Evolutionary conservation across 2,888 invertebrate genomes (phyloP).

Genomic region (Falcaria lacertinaria): DNA sequence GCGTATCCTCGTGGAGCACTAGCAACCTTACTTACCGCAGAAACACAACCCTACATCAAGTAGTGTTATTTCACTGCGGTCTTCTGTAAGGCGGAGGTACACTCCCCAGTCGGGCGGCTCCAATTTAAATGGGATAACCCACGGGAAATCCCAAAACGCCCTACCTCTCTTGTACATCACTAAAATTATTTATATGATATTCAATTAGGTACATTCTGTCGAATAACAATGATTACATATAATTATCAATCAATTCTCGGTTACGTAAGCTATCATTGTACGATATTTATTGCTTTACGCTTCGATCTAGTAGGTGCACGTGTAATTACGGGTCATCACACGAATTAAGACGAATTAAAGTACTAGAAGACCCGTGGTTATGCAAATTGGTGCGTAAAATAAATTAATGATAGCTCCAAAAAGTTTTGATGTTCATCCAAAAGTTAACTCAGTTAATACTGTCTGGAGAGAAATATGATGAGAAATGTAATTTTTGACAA

Average conservation of each 20-base stretch:
- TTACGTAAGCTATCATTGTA: slow-evolving; percentile 1
- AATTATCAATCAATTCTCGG: slow-evolving; percentile 7
- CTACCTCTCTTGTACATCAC: background rate
- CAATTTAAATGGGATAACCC: no score
- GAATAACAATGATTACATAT: slow-evolving; percentile 7
- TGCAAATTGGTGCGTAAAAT: background rate
- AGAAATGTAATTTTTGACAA: no score
- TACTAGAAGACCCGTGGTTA: background rate
- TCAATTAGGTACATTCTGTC: slow-evolving; percentile 3
- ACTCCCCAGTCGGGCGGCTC: no score
- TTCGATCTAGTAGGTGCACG: background rate
- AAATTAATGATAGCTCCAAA: background rate
- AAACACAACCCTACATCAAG: no score
- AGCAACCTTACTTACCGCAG: no score
- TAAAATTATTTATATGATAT: background rate
- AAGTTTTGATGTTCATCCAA: no score
- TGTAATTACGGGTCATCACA: background rate
- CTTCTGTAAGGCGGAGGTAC: no score
- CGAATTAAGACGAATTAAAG: background rate
- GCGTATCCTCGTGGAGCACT: no score
- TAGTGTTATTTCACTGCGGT: no score
- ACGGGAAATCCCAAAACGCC: background rate
- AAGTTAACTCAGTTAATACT: no score
- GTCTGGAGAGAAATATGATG: no score
- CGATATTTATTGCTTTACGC: background rate